A percentile compares a stretch with the other conserved stretches of the same genome.
Evolutionary conservation across 2,113 vertebrate genomes (phyloP).

Genomic region (Eurystomus gularis): DNA sequence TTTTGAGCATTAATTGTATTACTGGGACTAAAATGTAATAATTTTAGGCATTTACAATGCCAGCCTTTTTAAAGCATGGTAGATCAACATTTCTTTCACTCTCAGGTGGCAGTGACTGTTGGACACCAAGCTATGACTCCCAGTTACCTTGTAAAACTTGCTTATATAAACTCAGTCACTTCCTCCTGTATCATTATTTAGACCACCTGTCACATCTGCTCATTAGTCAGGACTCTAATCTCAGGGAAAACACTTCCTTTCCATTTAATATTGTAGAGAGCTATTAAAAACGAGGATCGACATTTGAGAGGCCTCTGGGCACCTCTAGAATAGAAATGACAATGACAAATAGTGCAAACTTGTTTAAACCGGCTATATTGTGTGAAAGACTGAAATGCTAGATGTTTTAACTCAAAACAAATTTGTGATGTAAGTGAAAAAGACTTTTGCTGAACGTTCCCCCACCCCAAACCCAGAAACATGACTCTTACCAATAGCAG

Average conservation of each 20-base stretch:
- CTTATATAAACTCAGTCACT: background rate
- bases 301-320: background rate
- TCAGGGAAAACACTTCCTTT: constrained; percentile 1
- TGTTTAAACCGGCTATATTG: background rate
- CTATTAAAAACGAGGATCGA: background rate
- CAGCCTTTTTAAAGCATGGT: background rate
- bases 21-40: background rate
- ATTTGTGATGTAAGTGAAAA: background rate
- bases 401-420: constrained; percentile 14
- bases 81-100: background rate
- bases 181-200: background rate
- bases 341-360: background rate
- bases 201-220: constrained; percentile 34
- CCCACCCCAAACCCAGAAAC: background rate
- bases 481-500: constrained; percentile 65
- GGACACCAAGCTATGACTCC: background rate
- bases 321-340: background rate
- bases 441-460: background rate
- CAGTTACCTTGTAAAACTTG: constrained; percentile 22
- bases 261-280: background rate
- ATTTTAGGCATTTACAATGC: background rate
- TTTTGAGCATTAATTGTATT: background rate
- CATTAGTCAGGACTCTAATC: constrained; percentile 1
- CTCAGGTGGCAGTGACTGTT: background rate
- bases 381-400: background rate